Evolutionary conservation across 2,888 invertebrate genomes (phyloP), one percentile per base, ranked within the genome.

Genomic region (Ophion slaviceki): DNA sequence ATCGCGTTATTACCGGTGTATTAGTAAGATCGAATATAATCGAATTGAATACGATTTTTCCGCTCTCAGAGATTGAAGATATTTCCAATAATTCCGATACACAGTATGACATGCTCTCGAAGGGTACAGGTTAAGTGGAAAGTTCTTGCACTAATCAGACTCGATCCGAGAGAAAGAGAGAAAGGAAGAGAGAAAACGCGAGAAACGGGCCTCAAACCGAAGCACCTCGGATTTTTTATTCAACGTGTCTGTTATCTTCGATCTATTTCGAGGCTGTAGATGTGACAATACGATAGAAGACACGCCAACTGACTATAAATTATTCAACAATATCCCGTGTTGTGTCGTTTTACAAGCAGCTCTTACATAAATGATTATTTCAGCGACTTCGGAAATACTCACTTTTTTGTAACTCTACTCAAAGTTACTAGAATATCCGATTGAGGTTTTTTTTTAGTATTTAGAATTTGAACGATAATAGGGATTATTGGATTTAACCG

Each of bases 131-230:
- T 53, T 70, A 74, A 84, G 80, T 77, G 77, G 77, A 84, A 80
- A 80, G 72, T 77, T 59, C 77, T 77, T 67, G 71, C 71, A 71
- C 80, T 84, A 71, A 80, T 84, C 84, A 80, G 80, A 64, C 76
- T 28, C 64, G 80, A 80, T 71, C 47, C 64, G 32, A 76, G 20
- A 67, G 68, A 75, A 64, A 64, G 62, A 45, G 8, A n/a, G 20
- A 59, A 8, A 8, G 74, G 64, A 67, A 53, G 62, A 28, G 7
- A 20, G 40, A 59, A 68, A 70, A 62, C 45, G 68, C 32, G 7
- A 17, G 40, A 36, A 7, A 32, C 53, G 28, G 0, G 28, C n/a
- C 40, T 47, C 24, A 62, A 61, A 82, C 57, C 61, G 67, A 66
- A 24, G 59, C 59, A 36, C 53, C 14, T 40, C 45, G n/a, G 28